Base-by-base conservation (phyloP, 2,888 invertebrate species). In the Xestoiulus laeticollis region DNA sequence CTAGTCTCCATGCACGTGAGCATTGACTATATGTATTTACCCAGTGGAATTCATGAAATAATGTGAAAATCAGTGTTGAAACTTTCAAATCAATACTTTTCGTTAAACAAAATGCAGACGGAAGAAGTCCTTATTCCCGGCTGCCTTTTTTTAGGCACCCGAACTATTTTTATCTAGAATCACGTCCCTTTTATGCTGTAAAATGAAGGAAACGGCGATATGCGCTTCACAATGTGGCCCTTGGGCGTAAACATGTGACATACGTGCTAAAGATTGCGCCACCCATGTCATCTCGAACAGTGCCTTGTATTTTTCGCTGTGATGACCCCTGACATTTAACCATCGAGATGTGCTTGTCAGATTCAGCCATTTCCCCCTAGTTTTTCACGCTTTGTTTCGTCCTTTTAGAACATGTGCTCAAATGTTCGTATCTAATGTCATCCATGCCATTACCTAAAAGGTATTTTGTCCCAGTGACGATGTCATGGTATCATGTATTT, bases 211-310 rank as follows among this genome's bases (percentile, higher is more conserved):
- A 68, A 68, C 22, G n/a, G 22, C 68, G 68, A 68, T 68, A 68
- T 68, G 68, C 68, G 22, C 68, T 68, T 68, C 68, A 26, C 22
- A n/a, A 22, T 26, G 22, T 68, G 68, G 22, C 68, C 68, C 22
- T 22, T 68, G 68, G 68, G 68, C 68, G 68, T 68, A 68, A 68
- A 68, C 68, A 68, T 68, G 68, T 68, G 68, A 68, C 68, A 68
- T 68, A 68, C 22, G 68, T 68, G 68, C 68, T 68, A 68, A 68
- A 68, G 68, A 68, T 68, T 68, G 10, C 10, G 68, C 68, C 68
- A 68, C 68, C 68, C 68, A n/a, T 22, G 68, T 68, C 68, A 68
- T 68, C 8, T 8, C n/a, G 68, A 68, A n/a, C 22, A 10, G 68
- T n/a, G 68, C 68, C 68, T 68, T n/a, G 22, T 5, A 68, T 68